These are phyloP conservation scores for Anabacerthia variegaticeps DNA, from an alignment of 2,797 vertebrate genomes.

Conservation along the genomic window DNA sequence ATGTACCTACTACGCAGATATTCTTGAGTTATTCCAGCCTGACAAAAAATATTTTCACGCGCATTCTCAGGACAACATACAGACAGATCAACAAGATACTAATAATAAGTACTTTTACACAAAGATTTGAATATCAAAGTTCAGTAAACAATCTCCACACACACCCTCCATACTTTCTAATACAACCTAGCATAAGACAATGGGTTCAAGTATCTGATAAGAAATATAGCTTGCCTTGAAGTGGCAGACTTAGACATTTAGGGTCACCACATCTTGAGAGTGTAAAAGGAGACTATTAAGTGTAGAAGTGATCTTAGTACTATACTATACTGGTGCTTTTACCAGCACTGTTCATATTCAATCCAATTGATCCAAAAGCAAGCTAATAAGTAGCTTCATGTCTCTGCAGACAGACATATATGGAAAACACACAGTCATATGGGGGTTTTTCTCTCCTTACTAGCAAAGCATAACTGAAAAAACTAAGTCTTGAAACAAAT, in stretches of 20 bases:
- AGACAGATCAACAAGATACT: not conserved
- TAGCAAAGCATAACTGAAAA: not conserved
- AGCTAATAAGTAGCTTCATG: not conserved
- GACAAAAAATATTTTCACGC: not conserved
- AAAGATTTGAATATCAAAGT: not conserved
- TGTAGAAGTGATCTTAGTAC: not conserved
- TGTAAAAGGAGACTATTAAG: not conserved
- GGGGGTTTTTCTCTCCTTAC: not conserved
- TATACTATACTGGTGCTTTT: not conserved
- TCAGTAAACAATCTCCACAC: not conserved
- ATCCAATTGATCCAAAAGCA: not conserved
- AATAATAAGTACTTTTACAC: not conserved
- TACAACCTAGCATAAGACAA: not conserved
- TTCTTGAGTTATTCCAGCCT: not conserved
- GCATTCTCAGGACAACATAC: not conserved
- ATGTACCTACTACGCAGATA: not conserved
- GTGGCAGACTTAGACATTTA: not conserved
- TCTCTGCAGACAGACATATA: not conserved
- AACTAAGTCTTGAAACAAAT: not conserved
- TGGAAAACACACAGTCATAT: not conserved
- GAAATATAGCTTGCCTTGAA: not conserved
- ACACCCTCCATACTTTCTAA: rapidly evolving
- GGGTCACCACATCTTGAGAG: not conserved
- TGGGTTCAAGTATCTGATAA: not conserved
- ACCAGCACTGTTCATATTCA: not conserved